Conservation (phyloP, 35 echinoderm and acorn worm species). For the Nesometra sesokonis region DNA sequence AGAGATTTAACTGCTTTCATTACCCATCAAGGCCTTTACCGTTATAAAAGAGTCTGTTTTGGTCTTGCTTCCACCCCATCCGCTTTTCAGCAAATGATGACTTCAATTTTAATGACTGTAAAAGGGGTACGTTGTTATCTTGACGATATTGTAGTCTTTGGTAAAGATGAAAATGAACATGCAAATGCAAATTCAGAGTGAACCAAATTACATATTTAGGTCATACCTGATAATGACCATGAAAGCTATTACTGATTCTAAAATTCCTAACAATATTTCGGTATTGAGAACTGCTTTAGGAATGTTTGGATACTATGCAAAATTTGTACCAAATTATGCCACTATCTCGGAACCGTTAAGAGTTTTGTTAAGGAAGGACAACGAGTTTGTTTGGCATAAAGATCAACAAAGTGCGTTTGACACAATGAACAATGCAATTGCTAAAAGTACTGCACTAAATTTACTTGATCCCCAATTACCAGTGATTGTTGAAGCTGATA, state of each 20-base stretch:
- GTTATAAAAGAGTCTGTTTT: constrained; percentile 45
- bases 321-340: constrained; percentile 47
- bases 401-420: background rate
- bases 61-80: constrained; percentile 48
- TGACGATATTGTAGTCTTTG: constrained; percentile 40
- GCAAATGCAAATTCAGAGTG: constrained; percentile 49
- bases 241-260: constrained; percentile 19
- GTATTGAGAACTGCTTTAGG: constrained; percentile 34
- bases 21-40: constrained; percentile 41
- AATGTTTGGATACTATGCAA: constrained; percentile 26
- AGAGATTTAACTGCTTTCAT: constrained; percentile 37
- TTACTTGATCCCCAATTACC: constrained; percentile 27
- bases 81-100: constrained; percentile 42
- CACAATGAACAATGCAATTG: constrained; percentile 14
- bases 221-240: constrained; percentile 22
- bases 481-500: constrained; percentile 24
- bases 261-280: constrained; percentile 1
- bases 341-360: constrained; percentile 13
- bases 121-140: constrained; percentile 18
- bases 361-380: constrained; percentile 17
- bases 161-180: constrained; percentile 31
- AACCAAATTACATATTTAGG: constrained; percentile 21
- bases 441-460: constrained; percentile 8
- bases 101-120: constrained; percentile 17
- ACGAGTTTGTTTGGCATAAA: background rate